A percentile compares a stretch with the other conserved stretches of the same genome.
These are phyloP conservation scores for Orthonyx spaldingii DNA, from an alignment of 2,113 vertebrate species.

Conservation along the genomic window DNA sequence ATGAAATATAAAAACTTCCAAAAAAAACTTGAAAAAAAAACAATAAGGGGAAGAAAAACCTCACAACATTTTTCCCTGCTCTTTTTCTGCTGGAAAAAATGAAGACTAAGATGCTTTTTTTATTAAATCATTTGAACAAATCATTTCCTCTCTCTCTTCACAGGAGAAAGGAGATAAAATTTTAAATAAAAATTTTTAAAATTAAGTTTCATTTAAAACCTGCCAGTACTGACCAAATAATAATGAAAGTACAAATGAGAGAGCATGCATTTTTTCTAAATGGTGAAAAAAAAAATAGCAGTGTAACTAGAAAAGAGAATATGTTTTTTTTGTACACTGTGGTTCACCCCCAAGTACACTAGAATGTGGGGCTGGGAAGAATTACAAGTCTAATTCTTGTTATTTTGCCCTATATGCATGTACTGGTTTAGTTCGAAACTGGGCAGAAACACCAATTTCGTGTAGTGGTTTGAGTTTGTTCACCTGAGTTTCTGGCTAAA, in stretches of 20 bases:
- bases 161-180: background rate
- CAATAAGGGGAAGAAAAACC: background rate
- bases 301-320: background rate
- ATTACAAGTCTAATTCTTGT: background rate
- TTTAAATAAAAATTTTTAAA: background rate
- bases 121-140: background rate
- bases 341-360: background rate
- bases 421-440: too few relatives aligned
- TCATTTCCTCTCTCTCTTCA: background rate
- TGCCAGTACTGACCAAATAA: background rate
- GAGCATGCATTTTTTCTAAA: background rate
- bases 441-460: too few relatives aligned
- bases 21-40: background rate
- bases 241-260: background rate
- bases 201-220: background rate
- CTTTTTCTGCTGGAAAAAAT: background rate
- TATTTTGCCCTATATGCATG: background rate
- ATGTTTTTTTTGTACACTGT: background rate
- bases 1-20: background rate
- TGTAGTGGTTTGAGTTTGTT: too few relatives aligned
- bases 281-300: background rate
- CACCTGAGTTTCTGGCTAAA: too few relatives aligned
- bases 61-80: rapidly evolving
- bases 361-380: background rate
- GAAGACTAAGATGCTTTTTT: background rate